These are phyloP conservation scores for Cynopterus sphinx DNA, from an alignment of 2,797 vertebrate genomes.

Conservation along the genomic window DNA sequence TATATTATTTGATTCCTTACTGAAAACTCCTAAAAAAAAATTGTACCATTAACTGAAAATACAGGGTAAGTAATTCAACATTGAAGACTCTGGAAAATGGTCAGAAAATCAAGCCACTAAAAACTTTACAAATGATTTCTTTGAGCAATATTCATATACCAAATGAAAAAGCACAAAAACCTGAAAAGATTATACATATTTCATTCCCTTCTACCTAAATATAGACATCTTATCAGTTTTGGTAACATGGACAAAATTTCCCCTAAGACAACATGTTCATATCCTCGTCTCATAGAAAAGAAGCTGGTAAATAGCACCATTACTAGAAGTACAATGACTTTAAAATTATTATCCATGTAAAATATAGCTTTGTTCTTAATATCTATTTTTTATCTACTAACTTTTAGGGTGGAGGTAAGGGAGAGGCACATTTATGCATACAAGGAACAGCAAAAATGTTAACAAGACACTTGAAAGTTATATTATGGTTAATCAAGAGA, in stretches of 20 bases:
- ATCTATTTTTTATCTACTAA: neutral
- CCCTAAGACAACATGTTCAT: conserved; percentile 69
- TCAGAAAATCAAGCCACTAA: conserved; percentile 59
- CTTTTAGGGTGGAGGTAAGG: conserved; percentile 50
- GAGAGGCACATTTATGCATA: conserved; percentile 27
- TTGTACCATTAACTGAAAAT: conserved; percentile 60
- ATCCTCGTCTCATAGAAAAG: conserved; percentile 58
- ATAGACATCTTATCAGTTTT: conserved; percentile 56
- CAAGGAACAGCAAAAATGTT: conserved; percentile 54
- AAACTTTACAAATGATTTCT: conserved; percentile 30
- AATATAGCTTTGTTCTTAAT: conserved; percentile 51
- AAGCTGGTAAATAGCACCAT: conserved; percentile 65
- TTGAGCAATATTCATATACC: conserved; percentile 64
- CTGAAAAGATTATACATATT: conserved; percentile 51
- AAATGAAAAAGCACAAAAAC: conserved; percentile 67
- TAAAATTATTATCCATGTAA: conserved; percentile 2
- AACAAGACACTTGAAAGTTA: conserved; percentile 60
- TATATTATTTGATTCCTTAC: conserved; percentile 48
- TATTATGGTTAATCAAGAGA: conserved; percentile 29
- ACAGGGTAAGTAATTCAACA: conserved; percentile 60
- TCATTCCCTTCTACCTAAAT: conserved; percentile 21
- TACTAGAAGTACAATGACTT: conserved; percentile 35
- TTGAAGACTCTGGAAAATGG: conserved; percentile 62
- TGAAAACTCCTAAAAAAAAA: conserved; percentile 51
- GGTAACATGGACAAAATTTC: conserved; percentile 58